Evolutionary conservation across 2,113 vertebrate genomes (phyloP).

Genomic region (Colossoma macropomum): DNA sequence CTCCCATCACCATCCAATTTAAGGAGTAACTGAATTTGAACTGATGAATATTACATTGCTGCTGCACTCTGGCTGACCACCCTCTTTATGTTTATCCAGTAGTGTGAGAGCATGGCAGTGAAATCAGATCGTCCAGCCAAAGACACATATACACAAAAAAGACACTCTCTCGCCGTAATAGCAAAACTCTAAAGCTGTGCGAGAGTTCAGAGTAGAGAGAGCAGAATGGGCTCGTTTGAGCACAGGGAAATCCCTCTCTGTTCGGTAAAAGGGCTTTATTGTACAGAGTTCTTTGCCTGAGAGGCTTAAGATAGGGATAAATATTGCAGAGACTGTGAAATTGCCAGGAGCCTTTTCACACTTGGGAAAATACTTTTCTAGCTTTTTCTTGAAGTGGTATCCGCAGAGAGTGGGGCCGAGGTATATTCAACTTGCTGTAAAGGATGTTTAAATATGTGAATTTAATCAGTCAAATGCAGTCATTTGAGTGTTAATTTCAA

Average conservation of each 20-base stretch:
- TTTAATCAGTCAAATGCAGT: background rate
- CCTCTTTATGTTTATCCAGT: constrained; percentile 14
- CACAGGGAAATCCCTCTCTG: constrained; percentile 63
- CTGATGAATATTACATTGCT: background rate
- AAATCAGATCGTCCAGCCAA: constrained; percentile 35
- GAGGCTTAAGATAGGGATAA: constrained; percentile 46
- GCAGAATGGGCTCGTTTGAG: constrained; percentile 61
- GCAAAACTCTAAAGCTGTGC: constrained; percentile 28
- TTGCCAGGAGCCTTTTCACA: constrained; percentile 56
- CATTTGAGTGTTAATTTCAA: background rate
- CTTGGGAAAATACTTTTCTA: constrained; percentile 61
- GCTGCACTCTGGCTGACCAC: constrained; percentile 10
- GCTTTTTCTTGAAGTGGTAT: constrained; percentile 48
- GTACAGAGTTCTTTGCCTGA: constrained; percentile 58
- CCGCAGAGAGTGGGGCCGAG: constrained; percentile 9
- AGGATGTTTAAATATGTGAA: constrained; percentile 4
- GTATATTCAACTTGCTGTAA: constrained; percentile 30
- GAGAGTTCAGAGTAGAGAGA: constrained; percentile 39
- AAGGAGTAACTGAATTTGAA: constrained; percentile 8
- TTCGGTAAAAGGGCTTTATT: constrained; percentile 68
- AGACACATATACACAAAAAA: constrained; percentile 13
- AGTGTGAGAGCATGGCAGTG: constrained; percentile 27
- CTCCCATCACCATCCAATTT: background rate
- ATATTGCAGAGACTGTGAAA: constrained; percentile 42
- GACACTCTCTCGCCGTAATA: constrained; percentile 34